phyloP scores from a whole-genome alignment of 1,140 invertebrate species.

The Mercenaria mercenaria region DNA sequence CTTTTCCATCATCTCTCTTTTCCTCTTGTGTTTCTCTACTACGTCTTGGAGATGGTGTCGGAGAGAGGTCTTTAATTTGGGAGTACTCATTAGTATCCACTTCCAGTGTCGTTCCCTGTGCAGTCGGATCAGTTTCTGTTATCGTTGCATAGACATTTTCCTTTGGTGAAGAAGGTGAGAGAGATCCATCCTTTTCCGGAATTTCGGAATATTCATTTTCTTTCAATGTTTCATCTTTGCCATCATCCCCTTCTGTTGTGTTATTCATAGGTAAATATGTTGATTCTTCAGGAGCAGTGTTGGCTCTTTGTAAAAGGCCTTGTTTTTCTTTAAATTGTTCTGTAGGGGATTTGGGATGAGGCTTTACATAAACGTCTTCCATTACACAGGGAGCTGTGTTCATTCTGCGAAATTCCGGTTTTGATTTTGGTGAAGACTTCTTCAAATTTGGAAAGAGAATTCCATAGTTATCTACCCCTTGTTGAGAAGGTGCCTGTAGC shows the following conservation, averaged over 20 bases:
- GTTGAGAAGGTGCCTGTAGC: neutral
- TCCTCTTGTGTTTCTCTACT: neutral
- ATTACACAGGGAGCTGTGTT: slow-evolving; percentile 12
- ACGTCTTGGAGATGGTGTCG: neutral
- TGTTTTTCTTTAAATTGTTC: slow-evolving; percentile 41
- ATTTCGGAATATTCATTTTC: slow-evolving; percentile 56
- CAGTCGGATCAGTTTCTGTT: neutral
- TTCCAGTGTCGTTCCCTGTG: neutral
- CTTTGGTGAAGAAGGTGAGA: neutral
- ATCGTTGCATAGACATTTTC: slow-evolving; percentile 56
- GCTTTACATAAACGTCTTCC: slow-evolving; percentile 12
- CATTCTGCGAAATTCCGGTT: slow-evolving; percentile 4
- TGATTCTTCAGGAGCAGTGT: slow-evolving; percentile 48
- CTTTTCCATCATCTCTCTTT: neutral
- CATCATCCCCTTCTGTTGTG: neutral
- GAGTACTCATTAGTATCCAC: slow-evolving; percentile 3
- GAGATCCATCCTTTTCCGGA: slow-evolving; percentile 11
- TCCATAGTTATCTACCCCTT: slow-evolving; percentile 62
- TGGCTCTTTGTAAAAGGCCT: neutral
- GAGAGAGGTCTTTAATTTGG: slow-evolving; percentile 12
- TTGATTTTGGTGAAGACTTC: slow-evolving; percentile 5
- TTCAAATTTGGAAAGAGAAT: slow-evolving; percentile 65
- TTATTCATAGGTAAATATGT: slow-evolving; percentile 20
- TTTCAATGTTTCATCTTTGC: neutral
- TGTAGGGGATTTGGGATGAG: slow-evolving; percentile 4